phyloP scores from a whole-genome alignment of 2,113 vertebrate genomes.

The Poeciliopsis turrubarensis region DNA sequence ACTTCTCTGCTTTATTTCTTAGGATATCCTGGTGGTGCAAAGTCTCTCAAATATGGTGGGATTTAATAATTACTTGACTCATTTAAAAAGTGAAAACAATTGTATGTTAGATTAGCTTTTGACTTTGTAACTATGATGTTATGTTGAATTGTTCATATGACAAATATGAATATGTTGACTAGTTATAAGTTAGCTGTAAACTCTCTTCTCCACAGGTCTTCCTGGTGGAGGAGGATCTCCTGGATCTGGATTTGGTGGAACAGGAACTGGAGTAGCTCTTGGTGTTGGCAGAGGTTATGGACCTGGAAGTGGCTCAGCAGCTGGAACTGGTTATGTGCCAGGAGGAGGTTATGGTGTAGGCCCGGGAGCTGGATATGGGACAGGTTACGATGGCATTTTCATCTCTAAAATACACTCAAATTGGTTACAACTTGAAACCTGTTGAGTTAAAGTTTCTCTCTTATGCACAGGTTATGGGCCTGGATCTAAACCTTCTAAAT shows the following conservation, averaged over 20 bases:
- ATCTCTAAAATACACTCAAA: background rate
- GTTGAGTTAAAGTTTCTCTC: background rate
- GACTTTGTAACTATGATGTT: too few relatives aligned
- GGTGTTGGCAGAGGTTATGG: conserved; percentile 61
- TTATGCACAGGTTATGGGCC: conserved; percentile 65
- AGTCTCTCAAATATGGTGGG: conserved; percentile 60
- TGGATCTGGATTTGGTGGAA: conserved; percentile 38
- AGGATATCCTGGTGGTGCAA: conserved; percentile 62
- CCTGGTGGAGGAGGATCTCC: conserved; percentile 45
- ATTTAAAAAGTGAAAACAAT: background rate
- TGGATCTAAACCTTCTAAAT: conserved; percentile 77
- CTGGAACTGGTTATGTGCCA: conserved; percentile 57
- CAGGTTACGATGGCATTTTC: conserved; percentile 44
- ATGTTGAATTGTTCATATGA: background rate
- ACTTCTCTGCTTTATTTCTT: conserved; percentile 18
- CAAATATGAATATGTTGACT: background rate
- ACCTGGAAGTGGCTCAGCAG: conserved; percentile 43
- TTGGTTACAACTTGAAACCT: background rate
- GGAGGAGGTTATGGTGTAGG: conserved; percentile 56
- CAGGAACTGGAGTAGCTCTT: conserved; percentile 47
- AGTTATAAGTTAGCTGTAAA: background rate
- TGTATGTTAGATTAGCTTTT: background rate
- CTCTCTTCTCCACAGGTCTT: conserved; percentile 30
- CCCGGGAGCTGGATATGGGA: conserved; percentile 70
- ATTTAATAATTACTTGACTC: background rate